Evolutionary conservation across 1,140 invertebrate species (phyloP), one percentile per base, ranked within the genome.

Genomic region (Cylas formicarius): DNA sequence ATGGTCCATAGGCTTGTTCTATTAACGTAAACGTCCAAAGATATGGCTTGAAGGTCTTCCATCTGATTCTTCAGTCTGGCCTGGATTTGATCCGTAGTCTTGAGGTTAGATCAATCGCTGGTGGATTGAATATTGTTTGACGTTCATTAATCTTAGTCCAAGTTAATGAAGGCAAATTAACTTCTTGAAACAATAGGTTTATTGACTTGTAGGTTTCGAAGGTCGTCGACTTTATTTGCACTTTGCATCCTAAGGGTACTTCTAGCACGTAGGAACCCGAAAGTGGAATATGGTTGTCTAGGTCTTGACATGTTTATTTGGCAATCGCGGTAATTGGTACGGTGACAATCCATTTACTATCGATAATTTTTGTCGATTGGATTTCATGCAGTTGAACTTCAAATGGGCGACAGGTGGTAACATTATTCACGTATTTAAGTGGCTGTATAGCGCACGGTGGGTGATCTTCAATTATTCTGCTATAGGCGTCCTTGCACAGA

Each of bases 261-360:
- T 44, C 33, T 3, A 44, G 9, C 11, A 44, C 11, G 17, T 44
- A 44, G 8, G 42, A 44, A 16, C 42, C 42, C 7, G 19, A 6
- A 17, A 44, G 20, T 4, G 34, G 34, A 3, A 38, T 26, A 9
- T 4, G 17, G 13, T 44, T 20, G 26, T 44, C 13, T 9, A 11
- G 4, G n/a, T 35, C 28, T 39, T 6, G 6, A 39, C 42, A 44
- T 10, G 14, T 26, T 7, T 11, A 27, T 24, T 6, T 18, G 18
- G 29, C 23, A 4, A 44, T 18, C 17, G 14, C 9, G 5, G 14
- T 4, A 4, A 4, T 20, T 1, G 42, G 42, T 22, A 16, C 38
- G 8, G 18, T 44, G 9, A 44, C 4, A 11, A 27, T n/a, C 42
- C 42, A 44, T 44, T 44, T 37, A 5, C 34, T 34, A 44, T 39